phyloP scores from a whole-genome alignment of 2,797 vertebrate genomes.

The Aphelocoma californica region DNA sequence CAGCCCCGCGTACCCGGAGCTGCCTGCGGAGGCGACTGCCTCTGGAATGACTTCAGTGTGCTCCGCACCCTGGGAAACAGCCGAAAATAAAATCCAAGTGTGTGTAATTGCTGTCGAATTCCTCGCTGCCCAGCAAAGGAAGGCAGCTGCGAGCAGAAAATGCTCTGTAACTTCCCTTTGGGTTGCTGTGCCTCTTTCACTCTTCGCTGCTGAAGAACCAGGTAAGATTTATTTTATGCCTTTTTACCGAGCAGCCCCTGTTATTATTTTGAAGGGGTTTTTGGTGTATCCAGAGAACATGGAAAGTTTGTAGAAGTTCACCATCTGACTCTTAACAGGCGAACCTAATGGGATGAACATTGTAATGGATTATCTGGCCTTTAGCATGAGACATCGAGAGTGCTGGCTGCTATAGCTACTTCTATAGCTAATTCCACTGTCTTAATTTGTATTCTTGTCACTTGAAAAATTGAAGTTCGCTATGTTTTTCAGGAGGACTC shows the following conservation, averaged over 20 bases:
- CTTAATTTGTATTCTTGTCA: background rate
- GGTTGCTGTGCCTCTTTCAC: background rate
- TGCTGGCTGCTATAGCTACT: background rate
- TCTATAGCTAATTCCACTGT: background rate
- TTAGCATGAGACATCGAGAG: background rate
- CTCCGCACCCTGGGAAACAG: background rate
- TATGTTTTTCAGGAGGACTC: background rate
- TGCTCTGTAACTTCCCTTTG: background rate
- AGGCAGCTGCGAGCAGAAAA: background rate
- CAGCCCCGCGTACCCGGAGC: background rate
- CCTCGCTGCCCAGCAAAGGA: background rate
- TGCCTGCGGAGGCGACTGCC: background rate
- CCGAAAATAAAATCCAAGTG: background rate
- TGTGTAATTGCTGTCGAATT: background rate
- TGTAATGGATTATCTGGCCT: background rate
- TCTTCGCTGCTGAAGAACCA: background rate
- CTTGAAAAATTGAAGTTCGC: background rate
- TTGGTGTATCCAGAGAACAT: background rate
- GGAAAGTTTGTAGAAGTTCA: background rate
- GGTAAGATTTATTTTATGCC: constrained; percentile 53
- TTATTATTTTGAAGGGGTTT: rapidly evolving
- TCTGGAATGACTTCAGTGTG: background rate
- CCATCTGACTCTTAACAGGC: background rate
- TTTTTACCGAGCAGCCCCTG: background rate
- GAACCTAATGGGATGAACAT: background rate